phyloP scores from a whole-genome alignment of 2,797 vertebrate genomes.

The Cossypha dichroa region DNA sequence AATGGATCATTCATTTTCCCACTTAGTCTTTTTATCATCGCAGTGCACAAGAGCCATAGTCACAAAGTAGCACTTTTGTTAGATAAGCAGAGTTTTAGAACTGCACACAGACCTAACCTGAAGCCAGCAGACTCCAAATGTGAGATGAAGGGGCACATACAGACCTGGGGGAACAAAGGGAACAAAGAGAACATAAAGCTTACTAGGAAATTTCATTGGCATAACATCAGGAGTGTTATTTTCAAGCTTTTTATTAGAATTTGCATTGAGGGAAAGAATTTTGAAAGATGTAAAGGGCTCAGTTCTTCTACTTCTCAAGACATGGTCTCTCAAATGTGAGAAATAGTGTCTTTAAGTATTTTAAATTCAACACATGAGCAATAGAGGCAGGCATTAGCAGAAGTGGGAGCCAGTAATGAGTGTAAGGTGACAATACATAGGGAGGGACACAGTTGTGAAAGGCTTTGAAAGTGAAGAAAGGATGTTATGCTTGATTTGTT shows the following conservation, averaged over 20 bases:
- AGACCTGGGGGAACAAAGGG: not conserved
- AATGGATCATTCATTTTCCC: not conserved
- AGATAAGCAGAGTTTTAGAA: not conserved
- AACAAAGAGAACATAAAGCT: not conserved
- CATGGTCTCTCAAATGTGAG: not conserved
- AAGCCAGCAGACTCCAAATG: not conserved
- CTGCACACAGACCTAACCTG: not conserved
- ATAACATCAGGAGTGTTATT: not conserved
- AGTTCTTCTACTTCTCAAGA: not conserved
- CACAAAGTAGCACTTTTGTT: not conserved
- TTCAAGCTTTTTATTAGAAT: not conserved
- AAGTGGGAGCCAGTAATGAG: not conserved
- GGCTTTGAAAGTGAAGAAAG: not conserved
- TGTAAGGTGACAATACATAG: not conserved
- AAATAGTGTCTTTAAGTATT: not conserved
- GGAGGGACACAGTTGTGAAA: not conserved
- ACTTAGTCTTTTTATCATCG: not conserved
- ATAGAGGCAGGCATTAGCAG: not conserved
- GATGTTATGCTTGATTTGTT: not conserved
- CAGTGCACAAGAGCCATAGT: not conserved
- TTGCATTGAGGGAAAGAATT: not conserved
- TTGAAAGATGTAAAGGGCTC: not conserved
- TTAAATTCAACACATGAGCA: not conserved
- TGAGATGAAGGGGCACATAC: fast-evolving
- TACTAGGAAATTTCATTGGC: not conserved